A percentile compares a stretch with the other conserved stretches of the same genome.
Conservation (phyloP, 2,888 invertebrate species). For the Amphipoea lucens region DNA sequence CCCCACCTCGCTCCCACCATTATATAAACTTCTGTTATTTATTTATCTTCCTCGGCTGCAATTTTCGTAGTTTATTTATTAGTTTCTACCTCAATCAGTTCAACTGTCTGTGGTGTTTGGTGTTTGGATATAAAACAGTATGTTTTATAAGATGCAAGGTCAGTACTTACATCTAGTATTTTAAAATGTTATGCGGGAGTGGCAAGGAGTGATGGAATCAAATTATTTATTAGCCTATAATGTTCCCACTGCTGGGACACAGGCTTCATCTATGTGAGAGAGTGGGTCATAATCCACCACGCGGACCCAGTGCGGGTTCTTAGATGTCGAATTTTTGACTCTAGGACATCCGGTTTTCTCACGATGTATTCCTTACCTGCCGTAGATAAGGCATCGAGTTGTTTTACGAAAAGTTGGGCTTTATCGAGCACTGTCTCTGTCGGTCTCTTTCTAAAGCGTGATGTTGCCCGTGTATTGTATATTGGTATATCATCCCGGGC, state of each 20-base stretch:
- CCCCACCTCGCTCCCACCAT: slow-evolving; percentile 2
- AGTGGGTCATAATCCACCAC: not conserved
- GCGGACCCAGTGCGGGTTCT: not conserved
- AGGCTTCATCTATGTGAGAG: not conserved
- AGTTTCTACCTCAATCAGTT: slow-evolving; percentile 26
- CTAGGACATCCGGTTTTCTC: not conserved
- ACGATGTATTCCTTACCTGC: not conserved
- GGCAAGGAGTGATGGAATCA: not conserved
- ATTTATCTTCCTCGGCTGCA: slow-evolving; percentile 40
- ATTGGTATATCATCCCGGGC: not conserved
- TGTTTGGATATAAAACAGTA: slow-evolving; percentile 41
- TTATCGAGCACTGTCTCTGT: not conserved
- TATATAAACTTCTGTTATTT: slow-evolving; percentile 36
- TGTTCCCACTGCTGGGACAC: not conserved
- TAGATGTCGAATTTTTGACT: not conserved
- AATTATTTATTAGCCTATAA: not conserved
- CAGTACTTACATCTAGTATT: not conserved
- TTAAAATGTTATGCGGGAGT: slow-evolving; percentile 6
- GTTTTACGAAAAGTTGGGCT: not conserved
- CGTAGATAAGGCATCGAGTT: not conserved
- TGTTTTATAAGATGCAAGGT: slow-evolving; percentile 12
- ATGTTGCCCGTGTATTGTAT: not conserved
- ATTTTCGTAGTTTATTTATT: slow-evolving; percentile 48
- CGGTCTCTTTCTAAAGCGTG: not conserved
- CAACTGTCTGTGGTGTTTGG: slow-evolving; percentile 14